Evolutionary conservation across 2,113 vertebrate genomes (phyloP).

Genomic region (Otolemur garnettii): DNA sequence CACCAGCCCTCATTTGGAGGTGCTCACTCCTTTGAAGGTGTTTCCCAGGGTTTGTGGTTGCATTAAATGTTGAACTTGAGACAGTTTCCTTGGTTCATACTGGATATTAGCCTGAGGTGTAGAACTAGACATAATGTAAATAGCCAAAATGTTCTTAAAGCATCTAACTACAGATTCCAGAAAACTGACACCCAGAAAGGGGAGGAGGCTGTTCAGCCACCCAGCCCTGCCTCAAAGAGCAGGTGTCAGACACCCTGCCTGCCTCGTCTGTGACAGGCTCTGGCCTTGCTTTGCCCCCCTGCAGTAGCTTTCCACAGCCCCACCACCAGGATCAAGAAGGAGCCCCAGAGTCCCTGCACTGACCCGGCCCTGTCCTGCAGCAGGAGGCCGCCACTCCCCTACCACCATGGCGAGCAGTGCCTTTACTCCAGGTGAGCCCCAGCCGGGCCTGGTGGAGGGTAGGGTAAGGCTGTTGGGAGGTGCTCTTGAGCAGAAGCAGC

Average conservation of each 20-base stretch:
- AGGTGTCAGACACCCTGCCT: background rate
- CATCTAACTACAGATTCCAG: background rate
- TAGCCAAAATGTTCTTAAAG: background rate
- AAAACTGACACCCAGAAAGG: background rate
- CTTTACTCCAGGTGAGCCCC: conserved; percentile 95
- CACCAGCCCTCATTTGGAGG: background rate
- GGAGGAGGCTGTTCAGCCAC: background rate
- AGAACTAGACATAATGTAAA: background rate
- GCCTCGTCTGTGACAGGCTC: background rate
- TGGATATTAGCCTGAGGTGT: background rate
- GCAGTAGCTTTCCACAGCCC: conserved; percentile 98
- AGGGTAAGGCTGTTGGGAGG: background rate
- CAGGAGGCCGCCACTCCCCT: conserved; percentile 92
- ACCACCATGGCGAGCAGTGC: conserved; percentile 95
- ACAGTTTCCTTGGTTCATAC: background rate
- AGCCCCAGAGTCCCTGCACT: conserved; percentile 94
- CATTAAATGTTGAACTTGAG: conserved; percentile 15
- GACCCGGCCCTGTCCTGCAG: conserved; percentile 94
- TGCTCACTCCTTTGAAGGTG: background rate
- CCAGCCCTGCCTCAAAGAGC: background rate
- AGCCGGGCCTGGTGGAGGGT: accelerated
- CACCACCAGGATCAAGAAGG: conserved; percentile 97
- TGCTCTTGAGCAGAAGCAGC: background rate
- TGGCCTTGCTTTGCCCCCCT: background rate
- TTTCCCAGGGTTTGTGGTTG: background rate